A percentile compares a stretch with the other conserved stretches of the same genome.
Evolutionary conservation across 2,888 invertebrate species (phyloP).

Genomic region (Eupithecia centaureata): DNA sequence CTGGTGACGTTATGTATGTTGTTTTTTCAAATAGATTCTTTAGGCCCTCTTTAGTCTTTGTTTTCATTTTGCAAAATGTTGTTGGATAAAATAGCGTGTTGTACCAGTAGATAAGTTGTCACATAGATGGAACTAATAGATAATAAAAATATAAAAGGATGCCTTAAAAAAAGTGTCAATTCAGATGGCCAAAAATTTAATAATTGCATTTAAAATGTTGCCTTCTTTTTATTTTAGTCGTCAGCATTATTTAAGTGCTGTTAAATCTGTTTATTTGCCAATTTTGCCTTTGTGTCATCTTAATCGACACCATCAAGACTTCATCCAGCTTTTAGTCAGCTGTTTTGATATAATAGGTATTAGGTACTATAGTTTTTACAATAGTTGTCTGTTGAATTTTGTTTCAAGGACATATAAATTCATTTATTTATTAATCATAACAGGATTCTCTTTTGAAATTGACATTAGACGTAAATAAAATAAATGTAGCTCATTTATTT

Average conservation of each 20-base stretch:
- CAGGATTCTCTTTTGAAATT: too few relatives aligned
- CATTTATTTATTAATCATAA: too few relatives aligned
- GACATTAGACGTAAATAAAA: too few relatives aligned
- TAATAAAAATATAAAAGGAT: neutral
- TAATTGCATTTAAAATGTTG: neutral
- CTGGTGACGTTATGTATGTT: too few relatives aligned
- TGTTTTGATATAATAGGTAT: too few relatives aligned
- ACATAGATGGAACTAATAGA: neutral
- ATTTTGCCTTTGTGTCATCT: too few relatives aligned
- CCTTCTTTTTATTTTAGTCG: neutral
- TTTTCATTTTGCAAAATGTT: neutral
- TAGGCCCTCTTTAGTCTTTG: too few relatives aligned
- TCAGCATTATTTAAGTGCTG: too few relatives aligned
- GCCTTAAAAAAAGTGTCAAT: neutral
- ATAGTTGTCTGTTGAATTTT: neutral
- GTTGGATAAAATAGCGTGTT: neutral
- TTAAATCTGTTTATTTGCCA: neutral
- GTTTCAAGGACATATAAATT: too few relatives aligned
- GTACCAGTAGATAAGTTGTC: neutral
- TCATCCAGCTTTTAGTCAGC: neutral
- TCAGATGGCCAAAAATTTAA: neutral
- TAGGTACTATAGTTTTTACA: too few relatives aligned
- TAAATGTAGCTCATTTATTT: too few relatives aligned
- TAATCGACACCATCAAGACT: neutral
- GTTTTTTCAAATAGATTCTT: too few relatives aligned